phyloP scores from a whole-genome alignment of 1,140 invertebrate genomes.

The Brachionus asplanchnoidis region DNA sequence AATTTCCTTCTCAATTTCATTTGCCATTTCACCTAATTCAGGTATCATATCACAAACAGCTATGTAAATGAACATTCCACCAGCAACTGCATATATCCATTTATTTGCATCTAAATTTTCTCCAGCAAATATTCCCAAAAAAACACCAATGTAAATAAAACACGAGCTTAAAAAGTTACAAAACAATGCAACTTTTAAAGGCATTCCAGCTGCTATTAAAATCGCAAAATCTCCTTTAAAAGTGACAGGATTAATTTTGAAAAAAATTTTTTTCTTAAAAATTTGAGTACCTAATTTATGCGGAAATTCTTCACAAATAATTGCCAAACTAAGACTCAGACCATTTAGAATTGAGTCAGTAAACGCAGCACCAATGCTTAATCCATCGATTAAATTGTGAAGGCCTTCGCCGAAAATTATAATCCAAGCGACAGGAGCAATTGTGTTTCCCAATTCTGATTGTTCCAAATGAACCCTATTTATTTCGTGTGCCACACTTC shows the following conservation, averaged over 20 bases:
- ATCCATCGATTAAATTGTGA: slow-evolving; percentile 69
- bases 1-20: slow-evolving; percentile 32
- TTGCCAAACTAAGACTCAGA: slow-evolving; percentile 65
- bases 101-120: slow-evolving; percentile 60
- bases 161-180: slow-evolving; percentile 68
- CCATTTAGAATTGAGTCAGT: slow-evolving; percentile 63
- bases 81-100: slow-evolving; percentile 65
- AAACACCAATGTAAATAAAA: slow-evolving; percentile 65
- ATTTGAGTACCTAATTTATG: slow-evolving; percentile 64
- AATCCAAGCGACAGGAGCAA: slow-evolving; percentile 68
- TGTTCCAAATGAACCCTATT: not conserved
- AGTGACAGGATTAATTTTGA: not conserved
- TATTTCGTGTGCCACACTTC: not conserved
- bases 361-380: slow-evolving; percentile 69
- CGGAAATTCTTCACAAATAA: slow-evolving; percentile 68
- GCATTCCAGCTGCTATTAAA: slow-evolving; percentile 62
- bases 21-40: not conserved
- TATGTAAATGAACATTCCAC: slow-evolving; percentile 67
- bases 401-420: slow-evolving; percentile 69
- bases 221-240: slow-evolving; percentile 67
- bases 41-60: slow-evolving; percentile 62
- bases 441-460: slow-evolving; percentile 45
- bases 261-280: not conserved
- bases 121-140: slow-evolving; percentile 60
- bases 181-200: slow-evolving; percentile 62